Base-by-base conservation (phyloP, 2,797 vertebrate genomes). In the Microctenopoma steveboyesi region DNA sequence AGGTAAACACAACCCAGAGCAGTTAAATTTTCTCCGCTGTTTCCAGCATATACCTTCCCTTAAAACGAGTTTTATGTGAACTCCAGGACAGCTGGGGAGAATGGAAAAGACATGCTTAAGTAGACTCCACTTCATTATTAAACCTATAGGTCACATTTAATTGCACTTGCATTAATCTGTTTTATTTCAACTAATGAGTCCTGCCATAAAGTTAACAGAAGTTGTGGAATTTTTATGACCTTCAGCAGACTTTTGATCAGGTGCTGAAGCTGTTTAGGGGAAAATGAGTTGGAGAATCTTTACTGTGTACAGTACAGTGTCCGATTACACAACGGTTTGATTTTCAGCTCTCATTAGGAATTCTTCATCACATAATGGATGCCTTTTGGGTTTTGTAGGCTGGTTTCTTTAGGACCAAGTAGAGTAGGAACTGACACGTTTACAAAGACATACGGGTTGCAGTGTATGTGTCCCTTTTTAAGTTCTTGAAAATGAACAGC, bases 191-290 rank as follows among this genome's bases (percentile, higher is more conserved):
- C 94, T 95, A 95, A 95, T 94, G 93, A 95, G 93, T 88, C 43
- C 86, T 75, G 86, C 92, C 71, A 87, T 94, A 94, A 92, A 93
- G 91, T 95, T 95, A 93, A 95, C 92, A 92, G 91, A 92, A 92
- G 90, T 89, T 86, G 90, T 92, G 93, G 94, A 95, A 95, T 95
- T 93, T 95, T 94, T 94, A 95, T 92, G 89, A 91, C 93, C 84
- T 78, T 86, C 81, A 78, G 89, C 88, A 89, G 90, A 93, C 93
- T 94, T 95, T 95, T 95, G 93, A 95, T 95, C 93, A 93, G 88
- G 87, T 92, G 89, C 85, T 91, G 87, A 89, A 91, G 79, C 84
- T 81, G 83, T 88, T 89, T 43, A 25, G 80, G 82, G 82, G 83
- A 39, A 83, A 90, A 84, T 71, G 74, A 82, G 80, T 75, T 54